These are phyloP conservation scores for Copsychus sechellarum DNA, from an alignment of 2,113 vertebrate genomes.

Conservation along the genomic window DNA sequence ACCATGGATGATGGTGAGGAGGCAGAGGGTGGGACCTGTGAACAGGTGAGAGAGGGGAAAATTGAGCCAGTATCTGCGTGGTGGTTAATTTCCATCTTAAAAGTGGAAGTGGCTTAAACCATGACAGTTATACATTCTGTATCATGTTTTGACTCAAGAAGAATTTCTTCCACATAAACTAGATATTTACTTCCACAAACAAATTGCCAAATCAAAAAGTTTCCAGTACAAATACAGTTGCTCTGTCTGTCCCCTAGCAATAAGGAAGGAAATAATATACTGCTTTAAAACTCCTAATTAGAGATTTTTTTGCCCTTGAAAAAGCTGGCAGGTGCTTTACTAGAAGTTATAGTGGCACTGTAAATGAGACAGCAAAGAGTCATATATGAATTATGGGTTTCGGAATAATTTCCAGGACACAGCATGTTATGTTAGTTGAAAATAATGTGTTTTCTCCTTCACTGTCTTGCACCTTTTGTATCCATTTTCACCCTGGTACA, in stretches of 20 bases:
- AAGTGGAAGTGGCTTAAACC: not conserved
- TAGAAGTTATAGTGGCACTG: not conserved
- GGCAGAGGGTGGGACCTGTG: accelerated
- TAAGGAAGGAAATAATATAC: not conserved
- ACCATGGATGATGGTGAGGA: accelerated
- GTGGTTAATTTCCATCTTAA: not conserved
- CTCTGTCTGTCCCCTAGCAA: not conserved
- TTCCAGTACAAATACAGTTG: not conserved
- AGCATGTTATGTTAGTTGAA: not conserved
- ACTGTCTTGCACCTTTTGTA: not conserved
- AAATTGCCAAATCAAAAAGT: not conserved
- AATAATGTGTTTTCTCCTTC: not conserved
- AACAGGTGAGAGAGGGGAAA: not conserved
- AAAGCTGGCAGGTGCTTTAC: not conserved
- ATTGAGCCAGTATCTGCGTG: not conserved
- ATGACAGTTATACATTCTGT: not conserved
- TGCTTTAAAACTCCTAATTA: not conserved
- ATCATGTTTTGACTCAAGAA: not conserved
- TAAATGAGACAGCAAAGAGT: conserved; percentile 14
- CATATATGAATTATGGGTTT: conserved; percentile 10
- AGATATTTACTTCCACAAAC: not conserved
- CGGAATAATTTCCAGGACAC: not conserved
- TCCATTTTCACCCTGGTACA: not conserved
- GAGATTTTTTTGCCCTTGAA: not conserved
- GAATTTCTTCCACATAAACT: not conserved